Conservation (phyloP, 2,888 invertebrate species). For the Beris morrisii region DNA sequence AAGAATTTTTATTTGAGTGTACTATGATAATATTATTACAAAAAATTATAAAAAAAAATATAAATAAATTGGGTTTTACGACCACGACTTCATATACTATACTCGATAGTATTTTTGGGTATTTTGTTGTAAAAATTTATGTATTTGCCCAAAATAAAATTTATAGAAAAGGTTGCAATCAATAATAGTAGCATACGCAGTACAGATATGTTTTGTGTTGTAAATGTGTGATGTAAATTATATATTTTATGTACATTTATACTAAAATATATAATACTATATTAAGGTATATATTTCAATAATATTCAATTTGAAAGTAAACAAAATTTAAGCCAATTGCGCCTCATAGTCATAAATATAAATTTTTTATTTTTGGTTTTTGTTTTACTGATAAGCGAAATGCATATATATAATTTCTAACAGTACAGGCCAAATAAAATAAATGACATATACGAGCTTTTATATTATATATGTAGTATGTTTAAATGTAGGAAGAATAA, state of each 20-base stretch:
- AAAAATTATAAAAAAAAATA: slow-evolving; percentile 4
- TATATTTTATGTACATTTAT: neutral
- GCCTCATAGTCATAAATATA: neutral
- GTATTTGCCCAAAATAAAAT: slow-evolving; percentile 1
- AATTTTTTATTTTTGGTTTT: slow-evolving; percentile 9
- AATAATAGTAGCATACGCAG: slow-evolving; percentile 17
- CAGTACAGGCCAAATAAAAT: slow-evolving; percentile 30
- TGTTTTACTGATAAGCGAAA: slow-evolving; percentile 21
- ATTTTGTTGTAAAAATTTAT: slow-evolving; percentile 14
- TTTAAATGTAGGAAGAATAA: too few species aligned
- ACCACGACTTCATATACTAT: slow-evolving; percentile 56
- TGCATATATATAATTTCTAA: slow-evolving; percentile 30
- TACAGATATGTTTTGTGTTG: slow-evolving; percentile 17
- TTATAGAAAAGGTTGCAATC: slow-evolving; percentile 1
- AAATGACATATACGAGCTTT: slow-evolving; percentile 27
- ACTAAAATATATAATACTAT: slow-evolving; percentile 2
- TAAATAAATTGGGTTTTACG: slow-evolving; percentile 13
- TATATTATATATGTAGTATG: too few species aligned
- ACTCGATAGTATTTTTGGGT: slow-evolving; percentile 36
- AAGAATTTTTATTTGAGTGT: slow-evolving; percentile 38
- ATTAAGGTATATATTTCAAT: neutral
- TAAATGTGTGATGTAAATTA: neutral
- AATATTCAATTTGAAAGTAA: neutral
- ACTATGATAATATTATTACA: slow-evolving; percentile 25
- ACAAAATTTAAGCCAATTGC: slow-evolving; percentile 10